Conservation (phyloP, 2,797 vertebrate genomes). For the Neopelma chrysocephalum region DNA sequence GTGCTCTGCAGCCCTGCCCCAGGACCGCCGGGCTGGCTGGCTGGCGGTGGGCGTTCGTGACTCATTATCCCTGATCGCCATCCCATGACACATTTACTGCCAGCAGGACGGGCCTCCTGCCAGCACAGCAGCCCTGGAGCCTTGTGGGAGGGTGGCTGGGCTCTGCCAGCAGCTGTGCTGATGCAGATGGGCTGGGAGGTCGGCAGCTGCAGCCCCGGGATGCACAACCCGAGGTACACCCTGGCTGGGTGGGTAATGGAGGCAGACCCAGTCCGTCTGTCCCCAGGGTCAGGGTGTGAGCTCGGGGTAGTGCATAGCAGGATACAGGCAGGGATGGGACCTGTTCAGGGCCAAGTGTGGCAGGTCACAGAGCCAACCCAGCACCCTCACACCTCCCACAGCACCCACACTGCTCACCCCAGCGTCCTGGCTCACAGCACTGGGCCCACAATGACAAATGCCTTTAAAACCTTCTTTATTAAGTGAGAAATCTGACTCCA, state of each 20-base stretch:
- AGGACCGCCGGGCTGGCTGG: background rate
- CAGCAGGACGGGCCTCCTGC: background rate
- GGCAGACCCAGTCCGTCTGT: background rate
- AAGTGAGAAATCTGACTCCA: background rate
- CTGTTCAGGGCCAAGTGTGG: background rate
- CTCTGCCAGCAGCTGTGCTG: background rate
- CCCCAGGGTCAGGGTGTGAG: fast-evolving
- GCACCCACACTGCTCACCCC: background rate
- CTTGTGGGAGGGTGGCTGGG: background rate
- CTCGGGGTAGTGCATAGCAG: background rate
- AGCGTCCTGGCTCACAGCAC: background rate
- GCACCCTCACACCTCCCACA: background rate
- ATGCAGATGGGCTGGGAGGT: background rate
- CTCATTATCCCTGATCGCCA: conserved; percentile 4
- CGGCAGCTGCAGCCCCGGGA: background rate
- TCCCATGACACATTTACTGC: background rate
- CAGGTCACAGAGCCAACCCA: background rate
- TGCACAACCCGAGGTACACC: background rate
- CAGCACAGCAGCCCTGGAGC: background rate
- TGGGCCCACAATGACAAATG: fast-evolving
- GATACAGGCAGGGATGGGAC: background rate
- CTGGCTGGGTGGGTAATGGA: background rate
- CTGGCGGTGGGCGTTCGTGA: background rate
- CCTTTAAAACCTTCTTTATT: background rate
- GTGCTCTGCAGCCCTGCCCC: background rate